A percentile compares a stretch with the other conserved stretches of the same genome.
Evolutionary conservation across 2,113 vertebrate genomes (phyloP).

Genomic region (Brachirus orientalis): DNA sequence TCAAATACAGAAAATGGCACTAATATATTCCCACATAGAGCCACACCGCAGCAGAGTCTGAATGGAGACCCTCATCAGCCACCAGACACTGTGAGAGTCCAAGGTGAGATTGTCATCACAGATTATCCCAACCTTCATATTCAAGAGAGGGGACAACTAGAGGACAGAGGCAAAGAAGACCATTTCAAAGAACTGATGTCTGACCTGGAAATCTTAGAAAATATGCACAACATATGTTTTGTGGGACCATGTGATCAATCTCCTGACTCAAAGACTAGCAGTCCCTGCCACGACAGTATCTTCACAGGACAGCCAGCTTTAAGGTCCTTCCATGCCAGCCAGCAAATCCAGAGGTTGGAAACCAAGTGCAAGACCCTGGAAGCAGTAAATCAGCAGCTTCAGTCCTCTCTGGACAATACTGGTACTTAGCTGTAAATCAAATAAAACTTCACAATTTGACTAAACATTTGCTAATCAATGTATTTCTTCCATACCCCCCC

Average conservation of each 20-base stretch:
- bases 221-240: constrained; percentile 47
- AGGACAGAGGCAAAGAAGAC: constrained; percentile 76
- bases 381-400: constrained; percentile 74
- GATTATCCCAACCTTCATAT: constrained; percentile 65
- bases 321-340: constrained; percentile 55
- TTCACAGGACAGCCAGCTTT: constrained; percentile 70
- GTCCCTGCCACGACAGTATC: constrained; percentile 66
- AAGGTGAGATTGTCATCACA: constrained; percentile 63
- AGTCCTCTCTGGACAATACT: constrained; percentile 80
- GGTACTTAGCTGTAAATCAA: constrained; percentile 44
- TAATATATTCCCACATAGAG: neutral
- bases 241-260: constrained; percentile 39
- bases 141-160: constrained; percentile 85
- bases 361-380: constrained; percentile 72
- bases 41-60: constrained; percentile 1
- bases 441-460: neutral
- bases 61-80: constrained; percentile 39
- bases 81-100: constrained; percentile 7
- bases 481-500: neutral
- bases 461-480: neutral
- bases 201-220: constrained; percentile 85
- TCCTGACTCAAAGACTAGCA: constrained; percentile 47
- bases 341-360: constrained; percentile 73
- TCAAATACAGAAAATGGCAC: neutral
- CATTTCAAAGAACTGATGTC: constrained; percentile 54